Conservation (phyloP, 2,888 invertebrate genomes). For the Plagodis pulveraria region DNA sequence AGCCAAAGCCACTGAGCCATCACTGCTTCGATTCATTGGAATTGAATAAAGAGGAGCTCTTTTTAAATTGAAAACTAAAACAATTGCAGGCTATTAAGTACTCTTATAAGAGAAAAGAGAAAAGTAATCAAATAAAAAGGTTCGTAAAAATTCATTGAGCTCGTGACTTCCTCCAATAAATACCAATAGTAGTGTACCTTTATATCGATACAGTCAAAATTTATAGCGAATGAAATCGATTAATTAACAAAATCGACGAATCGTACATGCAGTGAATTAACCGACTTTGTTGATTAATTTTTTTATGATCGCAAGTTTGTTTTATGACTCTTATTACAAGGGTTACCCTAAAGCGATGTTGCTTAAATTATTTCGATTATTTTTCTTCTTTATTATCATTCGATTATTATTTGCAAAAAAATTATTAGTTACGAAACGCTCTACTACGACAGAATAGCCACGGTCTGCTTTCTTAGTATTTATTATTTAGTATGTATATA, state of each 20-base stretch:
- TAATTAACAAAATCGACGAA: conserved; percentile 43
- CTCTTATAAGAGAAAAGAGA: background rate
- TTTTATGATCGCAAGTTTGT: conserved; percentile 25
- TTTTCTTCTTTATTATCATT: too few relatives aligned
- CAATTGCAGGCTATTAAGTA: too few relatives aligned
- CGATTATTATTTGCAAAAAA: too few relatives aligned
- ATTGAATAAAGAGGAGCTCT: too few relatives aligned
- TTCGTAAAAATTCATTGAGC: conserved; percentile 9
- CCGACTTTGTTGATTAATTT: conserved; percentile 36
- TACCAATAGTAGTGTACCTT: conserved; percentile 23
- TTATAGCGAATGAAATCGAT: conserved; percentile 37
- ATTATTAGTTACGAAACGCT: too few relatives aligned
- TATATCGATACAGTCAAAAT: conserved; percentile 35
- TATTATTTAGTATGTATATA: too few relatives aligned
- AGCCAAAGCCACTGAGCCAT: too few relatives aligned
- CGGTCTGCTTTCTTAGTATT: too few relatives aligned
- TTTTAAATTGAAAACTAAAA: too few relatives aligned
- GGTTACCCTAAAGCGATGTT: conserved; percentile 8
- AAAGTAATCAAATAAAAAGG: background rate
- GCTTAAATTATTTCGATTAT: background rate
- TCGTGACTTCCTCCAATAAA: conserved; percentile 27
- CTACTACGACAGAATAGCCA: too few relatives aligned
- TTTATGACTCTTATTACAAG: conserved; percentile 29
- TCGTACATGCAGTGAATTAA: conserved; percentile 37
- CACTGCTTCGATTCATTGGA: too few relatives aligned